Conservation (phyloP, 1,140 invertebrate genomes). For the Brachystomella parvula region DNA sequence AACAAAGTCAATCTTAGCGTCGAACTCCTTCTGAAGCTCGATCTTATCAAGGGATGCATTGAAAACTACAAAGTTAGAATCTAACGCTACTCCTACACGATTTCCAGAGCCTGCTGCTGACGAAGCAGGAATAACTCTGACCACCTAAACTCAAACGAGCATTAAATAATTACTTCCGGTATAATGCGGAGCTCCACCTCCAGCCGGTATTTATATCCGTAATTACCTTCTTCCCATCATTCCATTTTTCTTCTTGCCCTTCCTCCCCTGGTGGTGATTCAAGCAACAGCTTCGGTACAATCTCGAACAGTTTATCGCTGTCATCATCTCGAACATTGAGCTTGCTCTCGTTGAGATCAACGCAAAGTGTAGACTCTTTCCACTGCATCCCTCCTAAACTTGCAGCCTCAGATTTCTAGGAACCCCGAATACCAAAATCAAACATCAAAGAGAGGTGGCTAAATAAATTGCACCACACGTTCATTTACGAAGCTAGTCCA, state of each 20-base stretch:
- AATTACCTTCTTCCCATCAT: not conserved
- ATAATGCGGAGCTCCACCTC: not conserved
- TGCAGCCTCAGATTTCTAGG: no score
- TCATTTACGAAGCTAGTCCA: no score
- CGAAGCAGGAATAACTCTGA: not conserved
- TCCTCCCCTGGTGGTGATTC: not conserved
- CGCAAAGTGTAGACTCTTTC: not conserved
- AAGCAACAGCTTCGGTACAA: slow-evolving; percentile 9
- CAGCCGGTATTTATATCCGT: not conserved
- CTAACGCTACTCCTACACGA: not conserved
- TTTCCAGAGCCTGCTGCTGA: not conserved
- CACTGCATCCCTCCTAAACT: not conserved
- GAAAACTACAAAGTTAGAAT: not conserved
- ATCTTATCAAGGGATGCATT: not conserved
- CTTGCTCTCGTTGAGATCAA: slow-evolving; percentile 3
- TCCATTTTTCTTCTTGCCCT: no score
- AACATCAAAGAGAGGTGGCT: no score
- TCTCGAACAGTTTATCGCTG: slow-evolving; percentile 12
- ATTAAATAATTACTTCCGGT: not conserved
- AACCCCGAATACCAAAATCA: no score
- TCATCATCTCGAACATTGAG: slow-evolving; percentile 9
- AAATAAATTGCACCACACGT: no score
- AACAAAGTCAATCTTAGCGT: slow-evolving; percentile 28
- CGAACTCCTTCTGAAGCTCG: slow-evolving; percentile 9
- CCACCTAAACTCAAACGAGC: not conserved